Base-by-base conservation (phyloP, 2,797 vertebrate genomes). In the Sebastes diaconus region DNA sequence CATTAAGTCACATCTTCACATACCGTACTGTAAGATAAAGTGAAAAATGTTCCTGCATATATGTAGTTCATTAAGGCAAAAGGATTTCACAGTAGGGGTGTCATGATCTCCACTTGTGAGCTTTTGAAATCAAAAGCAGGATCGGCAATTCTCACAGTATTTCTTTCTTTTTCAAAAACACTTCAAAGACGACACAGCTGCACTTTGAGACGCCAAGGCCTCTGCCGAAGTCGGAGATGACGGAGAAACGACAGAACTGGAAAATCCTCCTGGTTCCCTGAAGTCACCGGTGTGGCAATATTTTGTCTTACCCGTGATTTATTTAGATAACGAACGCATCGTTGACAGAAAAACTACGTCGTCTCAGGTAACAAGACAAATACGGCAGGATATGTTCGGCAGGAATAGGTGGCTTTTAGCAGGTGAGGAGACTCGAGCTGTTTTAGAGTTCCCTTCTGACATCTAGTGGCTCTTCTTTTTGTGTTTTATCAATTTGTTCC, bases 81-180 rank as follows among this genome's bases (percentile, higher is more conserved):
- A 64, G 66, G 3, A 70, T 72, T 74, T 78, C 46, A 68, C 73
- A 57, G 39, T 66, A 18, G 39, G 34, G 34, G 39, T 46, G 64
- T 42, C 64, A 66, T 24, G 9, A 46, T 42, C 24, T 10, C 8
- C 12, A 36, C 3, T 24, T 24, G 13, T 24, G n/a, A 64, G 46
- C 46, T 22, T 64, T 13, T 6, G 11, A 36, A 36, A 64, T 64
- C 11, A 39, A 64, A 34, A 64, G 60, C 60, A 63, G 60, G 30
- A 63, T 63, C 20, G 29, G 18, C 9, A 18, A 61, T 61, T 63
- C 60, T 63, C 11, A 34, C 18, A 52, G 30, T 34, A 34, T 13
- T n/a, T n/a, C 6, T 61, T 34, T n/a, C 20, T 22, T 22, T 22
- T 12, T 25, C 3, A 61, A n/a, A 22, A 39, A 3, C n/a, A 24